These are phyloP conservation scores for Drosophila macrospina DNA, from an alignment of 2,888 invertebrate species.

Conservation along the genomic window DNA sequence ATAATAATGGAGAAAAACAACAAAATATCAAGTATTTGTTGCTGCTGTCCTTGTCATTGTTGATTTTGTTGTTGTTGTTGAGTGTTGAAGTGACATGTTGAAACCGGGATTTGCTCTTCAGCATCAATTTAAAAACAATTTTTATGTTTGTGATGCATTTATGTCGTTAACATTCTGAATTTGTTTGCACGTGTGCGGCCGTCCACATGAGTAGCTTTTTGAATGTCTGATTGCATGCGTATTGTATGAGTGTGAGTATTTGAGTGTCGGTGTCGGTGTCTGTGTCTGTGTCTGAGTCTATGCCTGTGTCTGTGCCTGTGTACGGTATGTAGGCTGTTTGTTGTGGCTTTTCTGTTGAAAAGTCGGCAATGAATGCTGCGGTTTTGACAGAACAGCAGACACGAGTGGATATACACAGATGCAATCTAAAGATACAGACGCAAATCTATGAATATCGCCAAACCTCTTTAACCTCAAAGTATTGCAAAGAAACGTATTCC, in stretches of 20 bases:
- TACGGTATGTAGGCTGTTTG: conserved; percentile 47
- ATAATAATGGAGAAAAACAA: neutral
- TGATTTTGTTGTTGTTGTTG: conserved; percentile 1
- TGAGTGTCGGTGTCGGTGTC: conserved; percentile 10
- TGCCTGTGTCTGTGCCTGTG: conserved; percentile 12
- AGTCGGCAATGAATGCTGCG: conserved; percentile 58
- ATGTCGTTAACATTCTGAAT: conserved; percentile 40
- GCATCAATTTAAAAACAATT: conserved; percentile 59
- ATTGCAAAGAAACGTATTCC: neutral
- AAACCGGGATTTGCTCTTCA: conserved; percentile 39
- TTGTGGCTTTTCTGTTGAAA: conserved; percentile 65
- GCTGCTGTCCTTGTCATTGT: neutral
- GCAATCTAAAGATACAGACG: neutral
- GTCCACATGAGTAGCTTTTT: conserved; percentile 14
- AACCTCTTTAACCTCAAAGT: neutral
- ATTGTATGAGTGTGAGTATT: conserved; percentile 4
- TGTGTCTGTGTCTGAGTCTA: conserved; percentile 10
- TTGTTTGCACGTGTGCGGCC: conserved; percentile 29
- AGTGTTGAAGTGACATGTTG: conserved; percentile 26
- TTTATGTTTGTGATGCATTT: conserved; percentile 53
- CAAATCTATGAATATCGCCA: neutral
- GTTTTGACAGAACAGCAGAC: conserved; percentile 32
- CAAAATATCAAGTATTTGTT: neutral
- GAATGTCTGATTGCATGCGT: conserved; percentile 4
- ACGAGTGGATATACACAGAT: neutral